Conservation (phyloP, 1,140 invertebrate species). For the Heliconius melpomene region DNA sequence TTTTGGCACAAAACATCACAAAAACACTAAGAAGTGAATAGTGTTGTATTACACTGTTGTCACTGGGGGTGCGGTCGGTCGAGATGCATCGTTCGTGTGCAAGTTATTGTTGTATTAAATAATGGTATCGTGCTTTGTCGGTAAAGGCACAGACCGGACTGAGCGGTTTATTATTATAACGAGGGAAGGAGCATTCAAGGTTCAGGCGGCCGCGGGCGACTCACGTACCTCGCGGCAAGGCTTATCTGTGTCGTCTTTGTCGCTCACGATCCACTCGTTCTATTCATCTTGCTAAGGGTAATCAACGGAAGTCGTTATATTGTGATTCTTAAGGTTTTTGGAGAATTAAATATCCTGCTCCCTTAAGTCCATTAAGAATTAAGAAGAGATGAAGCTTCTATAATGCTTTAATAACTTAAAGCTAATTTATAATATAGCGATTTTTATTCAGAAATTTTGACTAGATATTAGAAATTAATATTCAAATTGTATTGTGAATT, state of each 20-base stretch:
- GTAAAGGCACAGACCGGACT: constrained; percentile 71
- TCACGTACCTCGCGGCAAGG: constrained; percentile 68
- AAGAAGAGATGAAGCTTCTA: background rate
- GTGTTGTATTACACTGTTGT: constrained; percentile 38
- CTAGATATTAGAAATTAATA: constrained; percentile 5
- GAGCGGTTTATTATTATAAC: constrained; percentile 76
- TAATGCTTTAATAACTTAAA: too few species aligned
- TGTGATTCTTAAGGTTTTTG: too few species aligned
- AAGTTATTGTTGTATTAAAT: constrained; percentile 37
- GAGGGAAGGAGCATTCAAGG: constrained; percentile 76
- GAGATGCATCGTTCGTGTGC: constrained; percentile 41
- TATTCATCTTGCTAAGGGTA: constrained; percentile 52
- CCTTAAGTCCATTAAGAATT: background rate
- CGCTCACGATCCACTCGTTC: constrained; percentile 57
- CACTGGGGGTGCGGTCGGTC: constrained; percentile 36
- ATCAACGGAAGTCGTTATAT: constrained; percentile 46
- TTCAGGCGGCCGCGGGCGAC: constrained; percentile 64
- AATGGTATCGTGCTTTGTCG: constrained; percentile 67
- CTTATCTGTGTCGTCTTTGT: constrained; percentile 74
- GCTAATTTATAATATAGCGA: too few species aligned
- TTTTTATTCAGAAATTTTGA: background rate
- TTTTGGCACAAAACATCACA: constrained; percentile 50
- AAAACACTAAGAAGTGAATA: constrained; percentile 34
- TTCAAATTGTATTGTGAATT: constrained; percentile 17
- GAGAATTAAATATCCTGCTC: too few species aligned